Evolutionary conservation across 2,113 vertebrate species (phyloP), one percentile per base, ranked within the genome.

Genomic region (Megaceryle torquata): DNA sequence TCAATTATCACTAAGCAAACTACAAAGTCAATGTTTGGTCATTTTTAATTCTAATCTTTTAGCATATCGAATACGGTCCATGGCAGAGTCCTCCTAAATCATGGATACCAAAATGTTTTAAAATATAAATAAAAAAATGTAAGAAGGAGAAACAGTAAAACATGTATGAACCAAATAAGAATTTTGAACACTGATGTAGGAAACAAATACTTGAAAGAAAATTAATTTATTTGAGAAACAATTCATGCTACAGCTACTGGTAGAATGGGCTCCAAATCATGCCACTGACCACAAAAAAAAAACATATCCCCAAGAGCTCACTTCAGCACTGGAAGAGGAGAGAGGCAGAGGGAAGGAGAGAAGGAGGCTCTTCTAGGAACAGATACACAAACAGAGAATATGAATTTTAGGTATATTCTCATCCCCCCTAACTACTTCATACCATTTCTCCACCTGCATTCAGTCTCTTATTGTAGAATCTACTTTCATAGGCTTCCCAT

Each of bases 161-260:
- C 15, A 15, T 44, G 5, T 16, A n/a, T 29, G 12, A 72, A 35
- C 2, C 13, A 46, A 39, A 44, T 0, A 31, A 19, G 6, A 84
- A 63, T 56, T 82, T 5, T 74, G 13, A 80, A 53, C 0, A 0
- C 22, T 8, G 5, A 21, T 33, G 53, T 0, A 28, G 21, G 74
- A 93, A 94, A 69, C 0, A 3, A 60, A 6, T 46, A 43, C 15
- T 26, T 44, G 5, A 44, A 31, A 88, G 35, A 76, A 72, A 50
- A 6, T 1, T 13, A 56, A 18, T 18, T 63, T 82, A 69, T 39
- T 41, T 48, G 56, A 21, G 44, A 77, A 95, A 77, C 9, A 64
- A 74, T 39, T 60, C 7, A 37, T 29, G 13, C 13, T 71, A 5
- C 15, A 83, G 9, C 16, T 64, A 11, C 6, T 60, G 10, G 54